These are phyloP conservation scores for Lycopodina hypogea DNA, from an alignment of 37 sponge, comb jelly and placozoan genomes.

Conservation along the genomic window DNA sequence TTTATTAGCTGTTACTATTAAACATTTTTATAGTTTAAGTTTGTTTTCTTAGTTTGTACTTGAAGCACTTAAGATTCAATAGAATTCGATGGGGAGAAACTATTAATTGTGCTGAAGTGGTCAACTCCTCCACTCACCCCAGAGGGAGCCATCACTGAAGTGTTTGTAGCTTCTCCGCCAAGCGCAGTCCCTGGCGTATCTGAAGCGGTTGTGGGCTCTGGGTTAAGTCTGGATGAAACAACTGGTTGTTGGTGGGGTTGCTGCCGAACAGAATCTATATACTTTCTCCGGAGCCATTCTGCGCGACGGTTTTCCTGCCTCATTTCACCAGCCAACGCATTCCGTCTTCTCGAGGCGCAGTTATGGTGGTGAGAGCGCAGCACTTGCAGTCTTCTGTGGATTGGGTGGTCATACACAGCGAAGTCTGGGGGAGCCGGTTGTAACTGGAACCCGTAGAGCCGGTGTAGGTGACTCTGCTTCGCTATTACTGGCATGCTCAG, in stretches of 20 bases:
- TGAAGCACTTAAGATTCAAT: too few relatives aligned
- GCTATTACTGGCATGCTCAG: conserved; percentile 20
- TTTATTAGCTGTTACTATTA: too few relatives aligned
- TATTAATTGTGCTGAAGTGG: too few relatives aligned
- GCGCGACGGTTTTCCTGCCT: conserved; percentile 29
- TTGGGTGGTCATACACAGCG: background rate
- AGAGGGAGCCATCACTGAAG: too few relatives aligned
- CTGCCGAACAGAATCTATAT: conserved; percentile 44
- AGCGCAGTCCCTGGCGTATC: too few relatives aligned
- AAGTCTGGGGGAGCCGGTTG: background rate
- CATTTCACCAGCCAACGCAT: conserved; percentile 29
- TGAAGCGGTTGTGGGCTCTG: too few relatives aligned
- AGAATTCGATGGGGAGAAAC: too few relatives aligned
- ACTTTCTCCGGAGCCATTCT: conserved; percentile 41
- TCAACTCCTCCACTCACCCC: too few relatives aligned
- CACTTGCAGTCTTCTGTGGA: conserved; percentile 11
- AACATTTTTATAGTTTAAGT: too few relatives aligned
- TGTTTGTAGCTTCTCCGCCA: too few relatives aligned
- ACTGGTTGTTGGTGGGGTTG: background rate
- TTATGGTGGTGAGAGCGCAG: conserved; percentile 33
- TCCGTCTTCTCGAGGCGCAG: conserved; percentile 27
- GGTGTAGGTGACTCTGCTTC: background rate
- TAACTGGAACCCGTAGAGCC: background rate
- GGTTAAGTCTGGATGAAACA: too few relatives aligned
- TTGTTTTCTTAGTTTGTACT: too few relatives aligned